Evolutionary conservation across 2,888 invertebrate species (phyloP), one percentile per base, ranked within the genome.

Genomic region (Hirtodrosophila histrioides): DNA sequence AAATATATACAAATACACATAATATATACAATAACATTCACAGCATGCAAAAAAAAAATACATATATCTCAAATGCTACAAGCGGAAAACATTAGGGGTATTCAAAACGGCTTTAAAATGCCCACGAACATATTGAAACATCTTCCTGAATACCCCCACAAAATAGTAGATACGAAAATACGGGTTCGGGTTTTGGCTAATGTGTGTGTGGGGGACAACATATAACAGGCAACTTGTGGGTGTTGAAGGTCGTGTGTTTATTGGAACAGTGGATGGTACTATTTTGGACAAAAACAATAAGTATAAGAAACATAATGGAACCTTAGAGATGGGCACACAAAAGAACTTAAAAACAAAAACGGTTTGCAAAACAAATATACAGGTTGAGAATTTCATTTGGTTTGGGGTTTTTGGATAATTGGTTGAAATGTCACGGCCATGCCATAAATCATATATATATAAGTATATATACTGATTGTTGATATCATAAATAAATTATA

Each of bases 401-500:
- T 35, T 51, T 51, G 27, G 62, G 71, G 62, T 64, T 76, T 78
- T 70, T 84, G 68, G 73, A 12, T 66, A 50, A 41, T 46, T 67
- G 68, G 64, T 17, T 17, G 55, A 57, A 76, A 61, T 72, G 55
- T 51, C 58, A 69, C 73, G 84, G 81, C 87, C 81, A 82, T 82
- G 81, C 81, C 81, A 84, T 57, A 81, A 70, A 83, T 86, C 73
- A 86, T 66, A 67, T 46, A 24, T n/a, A 41, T 44, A 48, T 24
- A 66, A 17, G 24, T 48, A 53, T 53, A 50, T 43, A 66, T 46
- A n/a, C n/a, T 44, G 40, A 46, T 50, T 40, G 24, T 36, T 35
- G 33, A 60, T 60, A 56, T 54, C 53, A 65, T 70, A 71, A 56
- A 56, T 56, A 80, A 75, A 85, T 71, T 65, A 69, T 66, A 69